Evolutionary conservation across 2,888 invertebrate species (phyloP), one percentile per base, ranked within the genome.

Genomic region (Latrodectus hesperus): DNA sequence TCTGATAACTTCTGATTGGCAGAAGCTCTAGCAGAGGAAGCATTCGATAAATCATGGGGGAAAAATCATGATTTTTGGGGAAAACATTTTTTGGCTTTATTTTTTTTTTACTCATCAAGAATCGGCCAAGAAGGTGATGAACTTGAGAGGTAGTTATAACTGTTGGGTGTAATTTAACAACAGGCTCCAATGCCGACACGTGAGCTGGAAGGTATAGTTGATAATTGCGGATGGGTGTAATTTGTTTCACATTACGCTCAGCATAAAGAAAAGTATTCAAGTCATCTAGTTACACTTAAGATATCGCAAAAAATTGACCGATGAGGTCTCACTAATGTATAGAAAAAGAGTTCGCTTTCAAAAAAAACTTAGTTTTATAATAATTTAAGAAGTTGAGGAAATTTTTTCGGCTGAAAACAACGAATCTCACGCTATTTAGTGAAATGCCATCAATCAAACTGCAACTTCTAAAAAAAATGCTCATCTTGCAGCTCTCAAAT

Each of bases 1-100:
- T 2, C 16, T 68, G 84, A 85, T 85, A 85, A 60, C 60, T 60
- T 60, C 60, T 60, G 60, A 60, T 60, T 60, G 60, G 60, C 60
- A 60, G 60, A n/a, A 60, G 6, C 10, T 60, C 12, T 60, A 16
- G 14, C 60, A 16, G 12, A 60, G 6, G 12, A 60, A 16, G n/a
- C 11, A 60, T n/a, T 60, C 12, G 12, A 60, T 60, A 60, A 12
- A 60, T 60, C 60, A 60, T 60, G 14, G n/a, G 60, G n/a, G n/a
- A 60, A 60, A 60, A 16, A n/a, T 60, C 60, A 16, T 60, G 60
- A 60, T 16, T 60, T 60, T 60, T 16, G 60, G 60, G 38, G 38
- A 38, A 60, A 60, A 55, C 16, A 55, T 55, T 55, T 55, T 6
- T 55, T 60, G 38, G 6, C 6, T 38, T 38, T 38, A 38, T 38